Conservation (phyloP, 1,140 invertebrate genomes). For the Bicyclus anynana region DNA sequence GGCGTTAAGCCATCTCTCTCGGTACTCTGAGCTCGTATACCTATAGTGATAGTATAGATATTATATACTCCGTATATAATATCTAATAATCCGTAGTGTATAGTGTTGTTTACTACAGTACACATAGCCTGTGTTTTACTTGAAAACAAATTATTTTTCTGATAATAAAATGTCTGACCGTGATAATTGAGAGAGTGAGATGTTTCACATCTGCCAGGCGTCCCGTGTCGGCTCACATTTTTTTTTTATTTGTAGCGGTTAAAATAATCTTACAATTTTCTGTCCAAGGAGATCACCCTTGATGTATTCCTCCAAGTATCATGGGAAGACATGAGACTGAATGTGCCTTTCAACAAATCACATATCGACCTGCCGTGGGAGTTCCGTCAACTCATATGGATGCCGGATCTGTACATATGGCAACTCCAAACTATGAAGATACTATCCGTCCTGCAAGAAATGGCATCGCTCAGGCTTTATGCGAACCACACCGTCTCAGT, state of each 20-base stretch:
- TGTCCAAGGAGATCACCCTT: conserved; percentile 78
- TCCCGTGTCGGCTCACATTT: too few species aligned
- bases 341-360: conserved; percentile 56
- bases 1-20: too few species aligned
- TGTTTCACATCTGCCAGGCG: too few species aligned
- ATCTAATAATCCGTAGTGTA: too few species aligned
- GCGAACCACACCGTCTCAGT: conserved; percentile 78
- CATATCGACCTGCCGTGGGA: conserved; percentile 80
- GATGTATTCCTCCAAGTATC: conserved; percentile 80
- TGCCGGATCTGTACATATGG: conserved; percentile 80
- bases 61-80: too few species aligned
- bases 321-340: conserved; percentile 77
- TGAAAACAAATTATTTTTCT: too few species aligned
- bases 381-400: conserved; percentile 77
- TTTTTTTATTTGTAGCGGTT: not conserved
- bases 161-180: too few species aligned
- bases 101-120: too few species aligned
- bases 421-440: conserved; percentile 79
- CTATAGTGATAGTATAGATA: too few species aligned
- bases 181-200: too few species aligned
- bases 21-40: too few species aligned
- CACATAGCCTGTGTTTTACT: too few species aligned
- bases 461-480: conserved; percentile 78
- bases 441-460: conserved; percentile 78
- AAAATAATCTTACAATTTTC: conserved; percentile 5